Conservation (phyloP, 2,113 vertebrate genomes). For the Neolamprologus fasciatus region DNA sequence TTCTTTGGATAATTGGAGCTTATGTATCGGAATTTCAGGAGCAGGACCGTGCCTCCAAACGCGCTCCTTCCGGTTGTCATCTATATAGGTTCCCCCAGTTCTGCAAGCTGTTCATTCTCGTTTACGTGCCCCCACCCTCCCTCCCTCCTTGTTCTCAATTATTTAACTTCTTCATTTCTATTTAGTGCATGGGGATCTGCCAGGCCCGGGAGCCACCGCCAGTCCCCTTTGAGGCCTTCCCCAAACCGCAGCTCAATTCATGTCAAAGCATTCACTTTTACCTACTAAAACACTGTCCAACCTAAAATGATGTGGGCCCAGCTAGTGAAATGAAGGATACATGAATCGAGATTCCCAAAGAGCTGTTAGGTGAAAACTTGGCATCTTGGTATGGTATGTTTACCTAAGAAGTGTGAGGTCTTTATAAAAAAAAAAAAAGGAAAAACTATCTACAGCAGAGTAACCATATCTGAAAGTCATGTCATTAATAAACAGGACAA, state of each 20-base stretch:
- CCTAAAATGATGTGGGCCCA: not conserved
- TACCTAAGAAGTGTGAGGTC: not conserved
- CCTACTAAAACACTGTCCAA: not conserved
- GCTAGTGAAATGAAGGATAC: not conserved
- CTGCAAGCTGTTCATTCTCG: not conserved
- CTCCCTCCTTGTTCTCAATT: not conserved
- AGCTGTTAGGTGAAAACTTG: not conserved
- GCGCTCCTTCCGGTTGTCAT: fast-evolving
- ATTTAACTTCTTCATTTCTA: not conserved
- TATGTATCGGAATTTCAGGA: not conserved
- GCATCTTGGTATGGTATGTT: not conserved
- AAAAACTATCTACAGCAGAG: not conserved
- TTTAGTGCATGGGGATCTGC: not conserved
- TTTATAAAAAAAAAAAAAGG: not conserved
- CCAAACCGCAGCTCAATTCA: not conserved
- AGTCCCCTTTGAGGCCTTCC: not conserved
- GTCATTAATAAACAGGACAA: not conserved
- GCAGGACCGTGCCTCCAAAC: not conserved
- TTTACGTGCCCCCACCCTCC: not conserved
- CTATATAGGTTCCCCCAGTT: not conserved
- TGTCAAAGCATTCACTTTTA: not conserved
- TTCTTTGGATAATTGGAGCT: not conserved
- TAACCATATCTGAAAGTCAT: not conserved
- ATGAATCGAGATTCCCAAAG: not conserved
- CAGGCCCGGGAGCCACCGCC: not conserved